phyloP scores from a whole-genome alignment of 2,888 invertebrate species.

The Griposia aprilina region DNA sequence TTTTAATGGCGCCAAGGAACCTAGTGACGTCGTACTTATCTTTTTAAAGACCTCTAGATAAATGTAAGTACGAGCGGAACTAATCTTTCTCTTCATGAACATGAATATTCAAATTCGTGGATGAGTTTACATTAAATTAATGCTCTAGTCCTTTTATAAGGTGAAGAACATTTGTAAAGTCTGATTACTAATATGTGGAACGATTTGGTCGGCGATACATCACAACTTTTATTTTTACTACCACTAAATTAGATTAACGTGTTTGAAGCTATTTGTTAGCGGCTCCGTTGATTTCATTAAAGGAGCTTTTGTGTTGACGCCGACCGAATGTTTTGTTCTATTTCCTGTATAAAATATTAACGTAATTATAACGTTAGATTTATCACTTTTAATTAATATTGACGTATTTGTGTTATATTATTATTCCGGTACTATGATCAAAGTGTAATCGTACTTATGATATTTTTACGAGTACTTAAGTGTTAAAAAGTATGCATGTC shows the following conservation, averaged over 20 bases:
- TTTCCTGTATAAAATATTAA: slow-evolving; percentile 67
- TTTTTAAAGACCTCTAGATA: slow-evolving; percentile 73
- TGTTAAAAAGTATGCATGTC: background rate
- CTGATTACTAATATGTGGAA: slow-evolving; percentile 67
- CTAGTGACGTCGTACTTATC: slow-evolving; percentile 69
- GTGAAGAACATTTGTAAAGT: slow-evolving; percentile 74
- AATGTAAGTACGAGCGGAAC: slow-evolving; percentile 75
- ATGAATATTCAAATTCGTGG: slow-evolving; percentile 81
- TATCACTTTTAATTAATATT: slow-evolving; percentile 69
- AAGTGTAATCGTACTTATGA: background rate
- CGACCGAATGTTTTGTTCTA: slow-evolving; percentile 63
- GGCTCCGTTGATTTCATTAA: slow-evolving; percentile 83
- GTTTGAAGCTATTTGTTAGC: slow-evolving; percentile 81
- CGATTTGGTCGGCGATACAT: slow-evolving; percentile 70
- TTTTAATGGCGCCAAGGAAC: slow-evolving; percentile 72
- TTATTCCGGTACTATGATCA: slow-evolving; percentile 17
- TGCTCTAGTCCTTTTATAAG: slow-evolving; percentile 73
- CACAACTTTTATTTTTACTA: slow-evolving; percentile 71
- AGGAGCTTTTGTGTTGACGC: slow-evolving; percentile 78
- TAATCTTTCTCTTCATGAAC: slow-evolving; percentile 73
- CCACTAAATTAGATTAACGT: slow-evolving; percentile 83
- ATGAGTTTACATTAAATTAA: slow-evolving; percentile 78
- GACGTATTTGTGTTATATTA: slow-evolving; percentile 57
- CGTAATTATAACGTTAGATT: slow-evolving; percentile 67
- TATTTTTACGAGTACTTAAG: background rate